These are phyloP conservation scores for Pseudomyrmex sp. DNA, from an alignment of 1,140 invertebrate genomes.

Conservation along the genomic window DNA sequence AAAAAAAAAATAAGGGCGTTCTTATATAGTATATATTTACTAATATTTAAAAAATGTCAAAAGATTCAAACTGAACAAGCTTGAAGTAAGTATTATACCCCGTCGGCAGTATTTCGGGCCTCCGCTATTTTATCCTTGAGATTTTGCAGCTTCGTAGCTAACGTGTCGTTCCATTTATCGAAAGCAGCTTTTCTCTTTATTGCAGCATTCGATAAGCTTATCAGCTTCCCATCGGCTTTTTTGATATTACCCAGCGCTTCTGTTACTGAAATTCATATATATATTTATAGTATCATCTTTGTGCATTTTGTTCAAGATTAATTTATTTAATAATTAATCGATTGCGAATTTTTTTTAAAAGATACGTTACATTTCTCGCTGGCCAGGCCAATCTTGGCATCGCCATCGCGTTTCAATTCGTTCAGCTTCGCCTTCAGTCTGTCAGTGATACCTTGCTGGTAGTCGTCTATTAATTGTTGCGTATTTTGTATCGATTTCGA, in stretches of 20 bases:
- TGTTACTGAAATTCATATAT: constrained; percentile 81
- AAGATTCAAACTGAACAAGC: not conserved
- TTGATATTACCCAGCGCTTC: constrained; percentile 87
- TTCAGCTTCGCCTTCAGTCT: constrained; percentile 84
- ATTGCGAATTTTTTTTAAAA: not conserved
- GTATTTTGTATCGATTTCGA: constrained; percentile 79
- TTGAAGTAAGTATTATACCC: constrained; percentile 86
- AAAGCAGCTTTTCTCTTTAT: constrained; percentile 86
- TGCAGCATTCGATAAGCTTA: constrained; percentile 85
- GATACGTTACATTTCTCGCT: constrained; percentile 79
- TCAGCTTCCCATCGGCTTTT: constrained; percentile 85
- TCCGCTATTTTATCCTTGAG: constrained; percentile 91
- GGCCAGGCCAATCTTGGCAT: constrained; percentile 85
- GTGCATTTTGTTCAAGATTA: not conserved
- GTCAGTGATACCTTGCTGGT: constrained; percentile 78
- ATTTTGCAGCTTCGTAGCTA: constrained; percentile 88
- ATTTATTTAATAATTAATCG: not conserved
- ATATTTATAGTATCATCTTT: not conserved
- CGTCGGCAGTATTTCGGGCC: constrained; percentile 92
- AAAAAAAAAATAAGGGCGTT: constrained; percentile 59
- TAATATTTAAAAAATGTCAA: constrained; percentile 32
- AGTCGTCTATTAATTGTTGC: constrained; percentile 82
- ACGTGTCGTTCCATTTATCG: constrained; percentile 87
- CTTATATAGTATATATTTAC: not conserved
- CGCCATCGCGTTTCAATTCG: constrained; percentile 86